These are phyloP conservation scores for Gastrophysa polygoni DNA, from an alignment of 2,888 invertebrate genomes.

Conservation along the genomic window DNA sequence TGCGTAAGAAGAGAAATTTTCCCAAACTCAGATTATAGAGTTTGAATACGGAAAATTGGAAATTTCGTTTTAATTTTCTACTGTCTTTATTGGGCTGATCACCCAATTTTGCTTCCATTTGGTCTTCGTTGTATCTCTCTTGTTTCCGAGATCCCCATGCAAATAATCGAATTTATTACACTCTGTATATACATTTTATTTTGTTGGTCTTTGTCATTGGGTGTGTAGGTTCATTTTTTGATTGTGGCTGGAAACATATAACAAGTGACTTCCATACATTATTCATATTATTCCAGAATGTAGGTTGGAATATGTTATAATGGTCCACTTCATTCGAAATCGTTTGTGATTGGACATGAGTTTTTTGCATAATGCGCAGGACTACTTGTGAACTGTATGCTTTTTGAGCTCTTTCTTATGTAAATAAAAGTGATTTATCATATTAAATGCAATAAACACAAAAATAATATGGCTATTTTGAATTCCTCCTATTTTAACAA, in stretches of 20 bases:
- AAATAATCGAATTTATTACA: no score
- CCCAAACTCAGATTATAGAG: no score
- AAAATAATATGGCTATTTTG: slow-evolving; percentile 15
- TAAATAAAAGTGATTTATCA: slow-evolving; percentile 29
- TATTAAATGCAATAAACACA: slow-evolving; percentile 22
- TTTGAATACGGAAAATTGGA: no score
- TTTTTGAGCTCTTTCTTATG: slow-evolving; percentile 23
- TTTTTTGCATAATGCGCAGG: slow-evolving; percentile 45
- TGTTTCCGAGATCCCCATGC: no score
- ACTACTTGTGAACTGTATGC: slow-evolving; percentile 32
- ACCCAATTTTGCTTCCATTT: no score
- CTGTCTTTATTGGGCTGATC: no score
- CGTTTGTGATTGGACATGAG: slow-evolving; percentile 35
- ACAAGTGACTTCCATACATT: not conserved
- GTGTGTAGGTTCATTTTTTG: not conserved
- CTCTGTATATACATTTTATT: no score
- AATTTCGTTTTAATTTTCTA: no score
- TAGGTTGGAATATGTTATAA: not conserved
- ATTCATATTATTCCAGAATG: not conserved
- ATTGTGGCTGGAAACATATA: not conserved
- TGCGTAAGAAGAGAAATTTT: no score
- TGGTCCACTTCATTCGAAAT: slow-evolving; percentile 30
- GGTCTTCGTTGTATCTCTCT: no score
- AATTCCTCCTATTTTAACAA: slow-evolving; percentile 12
- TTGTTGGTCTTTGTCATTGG: not conserved